Conservation (phyloP, 2,888 invertebrate species). For the Tachina fera region DNA sequence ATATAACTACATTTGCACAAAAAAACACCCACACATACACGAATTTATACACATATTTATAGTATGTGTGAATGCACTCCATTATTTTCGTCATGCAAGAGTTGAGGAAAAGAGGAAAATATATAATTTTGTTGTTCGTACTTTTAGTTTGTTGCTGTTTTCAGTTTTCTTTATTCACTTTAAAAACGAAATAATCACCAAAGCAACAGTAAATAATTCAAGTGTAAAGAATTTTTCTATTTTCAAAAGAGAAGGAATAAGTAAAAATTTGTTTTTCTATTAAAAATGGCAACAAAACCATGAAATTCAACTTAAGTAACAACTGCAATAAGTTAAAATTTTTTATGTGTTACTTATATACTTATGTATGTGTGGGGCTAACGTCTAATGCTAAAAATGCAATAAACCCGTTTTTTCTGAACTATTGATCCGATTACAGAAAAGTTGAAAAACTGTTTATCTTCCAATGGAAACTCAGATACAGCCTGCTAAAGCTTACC, state of each 20-base stretch:
- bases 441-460: no score
- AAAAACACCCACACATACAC: background rate
- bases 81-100: conserved; percentile 25
- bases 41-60: background rate
- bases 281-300: conserved; percentile 37
- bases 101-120: conserved; percentile 17
- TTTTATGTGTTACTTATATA: background rate
- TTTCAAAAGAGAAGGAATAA: conserved; percentile 32
- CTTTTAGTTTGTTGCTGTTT: conserved; percentile 26
- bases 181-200: conserved; percentile 69
- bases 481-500: no score
- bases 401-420: no score
- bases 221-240: conserved; percentile 60
- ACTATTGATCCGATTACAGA: no score
- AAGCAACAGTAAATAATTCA: conserved; percentile 72
- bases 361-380: no score
- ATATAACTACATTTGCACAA: background rate
- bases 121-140: conserved; percentile 42
- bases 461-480: no score
- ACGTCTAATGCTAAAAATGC: no score
- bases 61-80: conserved; percentile 14
- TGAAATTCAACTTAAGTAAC: background rate
- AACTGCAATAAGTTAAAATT: conserved; percentile 1
- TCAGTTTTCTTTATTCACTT: conserved; percentile 48
- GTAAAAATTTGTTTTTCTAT: conserved; percentile 39